Percentiles rank a stretch among this genome's conserved stretches.
phyloP scores from a whole-genome alignment of 2,113 vertebrate species.

The Etheostoma spectabile region DNA sequence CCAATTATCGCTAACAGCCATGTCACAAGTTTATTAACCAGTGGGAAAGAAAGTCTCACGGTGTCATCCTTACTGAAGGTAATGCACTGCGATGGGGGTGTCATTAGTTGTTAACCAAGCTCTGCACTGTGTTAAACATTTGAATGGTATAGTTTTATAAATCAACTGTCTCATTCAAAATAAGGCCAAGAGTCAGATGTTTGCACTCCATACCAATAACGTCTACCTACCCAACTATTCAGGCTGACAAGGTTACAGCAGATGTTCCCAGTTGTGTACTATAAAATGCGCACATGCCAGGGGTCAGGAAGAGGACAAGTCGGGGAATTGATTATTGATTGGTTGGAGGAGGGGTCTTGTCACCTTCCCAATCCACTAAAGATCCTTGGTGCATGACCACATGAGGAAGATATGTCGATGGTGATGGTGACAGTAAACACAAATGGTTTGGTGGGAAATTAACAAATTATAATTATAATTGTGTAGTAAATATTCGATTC shows the following conservation, averaged over 20 bases:
- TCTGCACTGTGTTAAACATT: not conserved
- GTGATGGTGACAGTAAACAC: not conserved
- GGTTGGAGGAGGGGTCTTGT: slow-evolving; percentile 13
- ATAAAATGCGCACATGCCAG: not conserved
- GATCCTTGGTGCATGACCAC: not conserved
- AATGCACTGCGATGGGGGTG: not conserved
- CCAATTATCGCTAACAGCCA: too few species aligned
- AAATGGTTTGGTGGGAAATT: not conserved
- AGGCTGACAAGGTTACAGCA: not conserved
- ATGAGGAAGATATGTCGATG: not conserved
- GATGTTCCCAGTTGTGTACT: not conserved
- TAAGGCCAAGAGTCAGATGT: not conserved
- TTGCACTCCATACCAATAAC: not conserved
- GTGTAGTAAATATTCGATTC: not conserved
- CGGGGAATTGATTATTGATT: slow-evolving; percentile 55
- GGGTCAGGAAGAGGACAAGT: slow-evolving; percentile 31
- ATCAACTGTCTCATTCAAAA: not conserved
- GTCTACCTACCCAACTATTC: not conserved
- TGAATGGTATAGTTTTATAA: not conserved
- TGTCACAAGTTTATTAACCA: too few species aligned
- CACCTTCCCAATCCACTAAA: not conserved
- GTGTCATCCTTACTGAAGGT: not conserved
- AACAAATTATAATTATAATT: not conserved
- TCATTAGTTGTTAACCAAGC: not conserved
- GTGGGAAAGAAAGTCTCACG: too few species aligned